phyloP scores from a whole-genome alignment of 2,797 vertebrate species.

The Gymnothorax reevesii region DNA sequence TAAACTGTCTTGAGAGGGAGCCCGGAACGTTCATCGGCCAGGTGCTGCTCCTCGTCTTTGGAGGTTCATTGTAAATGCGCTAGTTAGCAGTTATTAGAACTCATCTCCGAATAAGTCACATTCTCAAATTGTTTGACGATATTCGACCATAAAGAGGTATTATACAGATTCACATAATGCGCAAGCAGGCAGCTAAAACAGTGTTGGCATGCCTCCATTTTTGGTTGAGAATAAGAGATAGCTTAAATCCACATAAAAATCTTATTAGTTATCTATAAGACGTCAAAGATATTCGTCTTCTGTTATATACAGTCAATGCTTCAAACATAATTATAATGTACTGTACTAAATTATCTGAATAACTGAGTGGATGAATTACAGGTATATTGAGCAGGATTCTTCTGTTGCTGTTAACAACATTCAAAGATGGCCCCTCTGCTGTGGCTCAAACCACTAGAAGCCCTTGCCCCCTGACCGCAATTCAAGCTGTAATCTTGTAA shows the following conservation, averaged over 20 bases:
- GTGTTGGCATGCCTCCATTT: not conserved
- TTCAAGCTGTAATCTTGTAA: too few species aligned
- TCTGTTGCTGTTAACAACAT: too few species aligned
- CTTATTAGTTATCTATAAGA: not conserved
- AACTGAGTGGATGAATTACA: too few species aligned
- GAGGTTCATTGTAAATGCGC: not conserved
- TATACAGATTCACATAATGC: not conserved
- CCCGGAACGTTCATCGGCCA: constrained; percentile 65
- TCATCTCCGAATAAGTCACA: not conserved
- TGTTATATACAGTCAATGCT: too few species aligned
- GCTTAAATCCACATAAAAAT: not conserved
- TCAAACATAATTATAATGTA: too few species aligned
- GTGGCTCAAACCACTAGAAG: too few species aligned
- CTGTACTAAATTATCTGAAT: too few species aligned
- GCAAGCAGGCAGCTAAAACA: not conserved
- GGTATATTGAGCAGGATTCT: too few species aligned
- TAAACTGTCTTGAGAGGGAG: constrained; percentile 57
- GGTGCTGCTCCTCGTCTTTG: constrained; percentile 48
- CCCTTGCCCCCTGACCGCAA: too few species aligned
- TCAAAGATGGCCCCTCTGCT: too few species aligned
- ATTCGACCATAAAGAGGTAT: not conserved
- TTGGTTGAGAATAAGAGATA: not conserved
- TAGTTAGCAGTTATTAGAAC: too few species aligned
- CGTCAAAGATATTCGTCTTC: too few species aligned
- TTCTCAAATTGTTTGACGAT: not conserved